These are phyloP conservation scores for Brachylomia viminalis DNA, from an alignment of 2,888 invertebrate species.

Conservation along the genomic window DNA sequence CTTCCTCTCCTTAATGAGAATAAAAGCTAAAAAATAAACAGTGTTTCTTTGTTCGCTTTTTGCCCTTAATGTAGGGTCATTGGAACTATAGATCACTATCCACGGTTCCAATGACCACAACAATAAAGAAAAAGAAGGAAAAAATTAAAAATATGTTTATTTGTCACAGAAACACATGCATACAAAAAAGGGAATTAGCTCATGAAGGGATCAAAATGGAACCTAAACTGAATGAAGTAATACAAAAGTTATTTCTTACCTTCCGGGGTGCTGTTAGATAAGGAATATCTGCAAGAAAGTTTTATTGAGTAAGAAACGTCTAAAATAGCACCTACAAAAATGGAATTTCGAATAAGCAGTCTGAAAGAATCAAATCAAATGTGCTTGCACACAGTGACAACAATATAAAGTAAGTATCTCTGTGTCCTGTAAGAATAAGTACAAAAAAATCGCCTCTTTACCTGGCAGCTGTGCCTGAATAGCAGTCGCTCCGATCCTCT, in stretches of 20 bases:
- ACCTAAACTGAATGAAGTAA: not conserved
- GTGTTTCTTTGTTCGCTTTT: not conserved
- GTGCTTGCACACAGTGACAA: not conserved
- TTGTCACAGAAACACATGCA: no score
- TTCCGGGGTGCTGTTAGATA: slow-evolving; percentile 84
- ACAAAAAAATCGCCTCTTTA: slow-evolving; percentile 54
- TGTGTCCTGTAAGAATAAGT: not conserved
- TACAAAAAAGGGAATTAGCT: no score
- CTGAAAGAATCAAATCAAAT: not conserved
- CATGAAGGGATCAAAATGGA: not conserved
- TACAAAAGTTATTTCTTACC: slow-evolving; percentile 64
- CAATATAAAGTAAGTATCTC: not conserved
- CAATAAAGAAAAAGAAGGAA: no score
- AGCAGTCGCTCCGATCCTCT: slow-evolving; percentile 92
- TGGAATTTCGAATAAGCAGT: not conserved
- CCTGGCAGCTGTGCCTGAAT: slow-evolving; percentile 91
- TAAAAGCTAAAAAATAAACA: not conserved
- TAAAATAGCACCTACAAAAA: not conserved
- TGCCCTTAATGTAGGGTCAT: not conserved
- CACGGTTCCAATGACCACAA: not conserved
- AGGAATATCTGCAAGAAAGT: slow-evolving; percentile 85
- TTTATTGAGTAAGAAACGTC: not conserved
- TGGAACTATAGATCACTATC: no score
- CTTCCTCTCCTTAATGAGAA: not conserved
- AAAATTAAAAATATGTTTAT: no score